Evolutionary conservation across 2,888 invertebrate genomes (phyloP), one percentile per base, ranked within the genome.

Genomic region (Lithophane semibrunnea): DNA sequence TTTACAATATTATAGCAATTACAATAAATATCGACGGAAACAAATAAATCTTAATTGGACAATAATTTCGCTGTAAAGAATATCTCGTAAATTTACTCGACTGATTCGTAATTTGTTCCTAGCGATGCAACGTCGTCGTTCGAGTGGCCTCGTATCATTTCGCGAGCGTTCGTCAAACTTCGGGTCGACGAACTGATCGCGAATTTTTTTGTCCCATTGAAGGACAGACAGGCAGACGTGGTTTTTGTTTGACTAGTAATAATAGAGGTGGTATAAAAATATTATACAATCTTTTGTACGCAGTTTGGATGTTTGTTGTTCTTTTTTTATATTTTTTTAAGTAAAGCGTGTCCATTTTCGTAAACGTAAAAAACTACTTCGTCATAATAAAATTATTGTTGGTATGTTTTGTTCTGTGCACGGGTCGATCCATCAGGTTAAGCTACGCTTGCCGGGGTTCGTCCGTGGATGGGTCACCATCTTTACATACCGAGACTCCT

Each of bases 181-280:
- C 73, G 75, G 88, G 88, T 88, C 86, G 79, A 44, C 77, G 89
- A 88, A 84, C 88, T 74, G 44, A 18, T 69, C 16, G 63, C 58
- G 42, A 44, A 47, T 52, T 82, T 90, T 89, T 89, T 90, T 90
- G 75, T 77, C 18, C 67, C n/a, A 72, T 68, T 56, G 89, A 90
- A 88, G 88, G 89, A 90, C 89, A 86, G 68, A 82, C 81, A 13
- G 18, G 24, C 73, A 74, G 82, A 81, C 78, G 60, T 44, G 49
- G 16, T 80, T 75, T 78, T 86, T 88, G 69, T 83, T 78, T 58
- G 74, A 16, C 49, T 84, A 54, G 54, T 61, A 73, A 66, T 72
- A 73, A 65, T 56, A n/a, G 67, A 3, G 24, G 49, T 61, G 60
- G 9, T 67, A 44, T 81, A 61, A 56, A 52, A 69, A 69, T 84